Evolutionary conservation across 2,113 vertebrate species (phyloP), one percentile per base, ranked within the genome.

Genomic region (Galemys pyrenaicus): DNA sequence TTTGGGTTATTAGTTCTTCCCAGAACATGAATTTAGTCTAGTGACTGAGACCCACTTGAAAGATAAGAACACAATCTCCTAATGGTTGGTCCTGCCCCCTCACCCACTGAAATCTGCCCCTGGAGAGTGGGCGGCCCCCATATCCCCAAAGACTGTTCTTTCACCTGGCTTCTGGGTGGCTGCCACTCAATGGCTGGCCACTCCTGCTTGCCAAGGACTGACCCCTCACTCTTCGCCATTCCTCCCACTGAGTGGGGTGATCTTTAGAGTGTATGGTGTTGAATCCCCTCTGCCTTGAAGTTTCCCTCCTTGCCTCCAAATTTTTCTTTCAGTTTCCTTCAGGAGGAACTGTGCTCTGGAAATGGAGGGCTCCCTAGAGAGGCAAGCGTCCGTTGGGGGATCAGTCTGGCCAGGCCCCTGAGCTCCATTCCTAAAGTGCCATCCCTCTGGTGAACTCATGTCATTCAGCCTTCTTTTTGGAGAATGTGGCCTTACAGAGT

Each of bases 201-300:
- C 22, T 35, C 7, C 11, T 4, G 16, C 20, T 78, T 24, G 17
- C 37, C 12, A 24, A 54, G 46, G 30, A 11, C 10, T 1, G 11
- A 19, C 24, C 32, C 7, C 1, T 24, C 30, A 28, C 62, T 54
- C 24, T 8, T 26, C 17, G 8, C 6, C 1, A 41, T 16, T 11
- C 11, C 20, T 41, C 6, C 16, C 32, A 32, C 24, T 30, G 56
- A 16, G 32, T 1, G 0, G 24, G 2, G 6, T 10, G 12, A 49
- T 0, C 4, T 22, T 71, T 41, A 44, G 24, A 26, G n/a, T 46
- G 6, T 19, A 0, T 3, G 4, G 0, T 1, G 22, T 10, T 39
- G 35, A 49, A 56, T 17, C 17, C 2, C 80, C 51, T 26, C 64
- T 16, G 39, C 49, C 39, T 56, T 60, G 19, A 4, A 6, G 51